Conservation (phyloP, 2,888 invertebrate species). For the Stenodema calcarata region DNA sequence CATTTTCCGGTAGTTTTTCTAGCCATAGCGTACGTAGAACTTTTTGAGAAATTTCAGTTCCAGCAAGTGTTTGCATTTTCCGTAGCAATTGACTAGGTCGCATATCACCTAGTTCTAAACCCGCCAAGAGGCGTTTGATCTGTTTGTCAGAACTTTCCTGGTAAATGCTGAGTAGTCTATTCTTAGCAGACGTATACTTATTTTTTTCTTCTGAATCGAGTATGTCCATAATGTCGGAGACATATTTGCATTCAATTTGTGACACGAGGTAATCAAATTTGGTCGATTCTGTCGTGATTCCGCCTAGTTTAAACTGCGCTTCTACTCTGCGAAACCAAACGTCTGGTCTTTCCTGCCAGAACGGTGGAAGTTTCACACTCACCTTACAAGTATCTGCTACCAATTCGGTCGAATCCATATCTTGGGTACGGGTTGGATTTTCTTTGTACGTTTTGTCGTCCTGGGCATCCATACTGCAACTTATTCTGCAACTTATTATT, state of each 20-base stretch:
- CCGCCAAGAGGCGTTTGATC: not conserved
- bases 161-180: slow-evolving; percentile 2
- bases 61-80: slow-evolving; percentile 23
- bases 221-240: slow-evolving; percentile 36
- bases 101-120: slow-evolving; percentile 34
- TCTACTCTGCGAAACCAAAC: slow-evolving; percentile 46
- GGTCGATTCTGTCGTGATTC: slow-evolving; percentile 21
- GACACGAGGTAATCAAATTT: slow-evolving; percentile 39
- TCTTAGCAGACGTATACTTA: slow-evolving; percentile 37
- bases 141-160: slow-evolving; percentile 9
- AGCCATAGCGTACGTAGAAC: too few species aligned
- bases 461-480: too few species aligned
- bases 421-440: too few species aligned
- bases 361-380: slow-evolving; percentile 39
- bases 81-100: slow-evolving; percentile 28
- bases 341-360: slow-evolving; percentile 29
- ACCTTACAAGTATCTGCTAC: not conserved
- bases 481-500: too few species aligned
- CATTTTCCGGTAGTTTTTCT: slow-evolving; percentile 4
- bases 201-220: not conserved
- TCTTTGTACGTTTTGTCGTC: too few species aligned
- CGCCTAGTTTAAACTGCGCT: slow-evolving; percentile 15
- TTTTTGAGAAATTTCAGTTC: slow-evolving; percentile 13
- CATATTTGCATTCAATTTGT: slow-evolving; percentile 8
- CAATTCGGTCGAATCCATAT: not conserved